Percentiles rank a stretch among this genome's conserved stretches.
phyloP scores from a whole-genome alignment of 2,113 vertebrate species.

The Rhodinocichla rosea region DNA sequence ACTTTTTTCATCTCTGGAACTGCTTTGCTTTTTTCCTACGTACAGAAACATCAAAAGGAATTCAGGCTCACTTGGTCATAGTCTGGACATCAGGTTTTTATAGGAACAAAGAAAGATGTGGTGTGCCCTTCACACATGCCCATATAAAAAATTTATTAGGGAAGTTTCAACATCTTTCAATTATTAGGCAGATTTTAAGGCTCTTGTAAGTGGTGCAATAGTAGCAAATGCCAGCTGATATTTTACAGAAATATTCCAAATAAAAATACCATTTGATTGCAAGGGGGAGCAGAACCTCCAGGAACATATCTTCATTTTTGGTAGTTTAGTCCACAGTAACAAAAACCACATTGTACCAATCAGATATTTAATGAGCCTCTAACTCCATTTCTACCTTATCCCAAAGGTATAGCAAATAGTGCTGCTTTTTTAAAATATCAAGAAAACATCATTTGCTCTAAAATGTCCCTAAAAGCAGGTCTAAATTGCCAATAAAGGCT shows the following conservation, averaged over 20 bases:
- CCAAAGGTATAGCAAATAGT: slow-evolving; percentile 82
- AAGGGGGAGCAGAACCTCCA: slow-evolving; percentile 5
- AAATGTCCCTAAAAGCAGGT: slow-evolving; percentile 86
- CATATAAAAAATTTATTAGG: slow-evolving; percentile 41
- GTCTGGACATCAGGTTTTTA: background rate
- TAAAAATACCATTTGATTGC: slow-evolving; percentile 27
- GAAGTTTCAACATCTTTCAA: slow-evolving; percentile 37
- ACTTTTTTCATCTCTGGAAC: background rate
- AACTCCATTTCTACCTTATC: slow-evolving; percentile 82
- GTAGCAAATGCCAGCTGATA: slow-evolving; percentile 30
- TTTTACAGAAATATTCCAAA: slow-evolving; percentile 51
- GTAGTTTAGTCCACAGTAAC: slow-evolving; percentile 58
- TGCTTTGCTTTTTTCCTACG: background rate
- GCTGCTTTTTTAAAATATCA: slow-evolving; percentile 79
- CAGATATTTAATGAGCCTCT: slow-evolving; percentile 80
- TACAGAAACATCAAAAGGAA: background rate
- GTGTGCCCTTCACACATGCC: slow-evolving; percentile 13
- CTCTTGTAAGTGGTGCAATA: background rate
- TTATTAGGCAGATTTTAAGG: slow-evolving; percentile 54
- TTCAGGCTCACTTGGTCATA: background rate
- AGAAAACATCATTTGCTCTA: slow-evolving; percentile 85
- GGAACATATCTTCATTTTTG: slow-evolving; percentile 51
- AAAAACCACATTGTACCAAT: slow-evolving; percentile 75
- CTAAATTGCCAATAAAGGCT: slow-evolving; percentile 86
- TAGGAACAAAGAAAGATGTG: slow-evolving; percentile 12